A percentile compares a stretch with the other conserved stretches of the same genome.
These are phyloP conservation scores for Xenentodon cancila DNA, from an alignment of 2,797 vertebrate species.

Conservation along the genomic window DNA sequence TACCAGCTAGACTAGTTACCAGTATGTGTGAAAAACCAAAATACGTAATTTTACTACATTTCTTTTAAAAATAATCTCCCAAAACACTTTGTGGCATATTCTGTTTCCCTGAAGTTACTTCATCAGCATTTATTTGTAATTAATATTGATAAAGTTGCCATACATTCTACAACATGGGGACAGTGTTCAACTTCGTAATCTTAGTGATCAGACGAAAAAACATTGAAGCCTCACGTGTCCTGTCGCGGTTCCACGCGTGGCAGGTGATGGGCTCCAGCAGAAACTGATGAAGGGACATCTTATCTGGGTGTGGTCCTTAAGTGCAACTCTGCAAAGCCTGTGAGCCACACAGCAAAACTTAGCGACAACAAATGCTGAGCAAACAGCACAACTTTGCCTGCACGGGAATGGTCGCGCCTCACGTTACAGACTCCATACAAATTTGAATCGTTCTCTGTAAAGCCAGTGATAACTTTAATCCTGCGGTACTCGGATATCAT, in stretches of 20 bases:
- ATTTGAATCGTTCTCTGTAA: not conserved
- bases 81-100: not conserved
- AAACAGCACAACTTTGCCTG: conserved; percentile 18
- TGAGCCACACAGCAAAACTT: conserved; percentile 31
- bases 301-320: conserved; percentile 80
- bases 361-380: conserved; percentile 3
- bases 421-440: not conserved
- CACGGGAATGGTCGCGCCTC: not conserved
- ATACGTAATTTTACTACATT: not conserved
- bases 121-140: not conserved
- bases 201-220: not conserved
- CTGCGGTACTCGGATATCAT: not conserved
- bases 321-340: conserved; percentile 62
- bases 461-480: conserved; percentile 3
- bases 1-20: conserved; percentile 42
- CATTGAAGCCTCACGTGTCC: conserved; percentile 88
- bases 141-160: not conserved
- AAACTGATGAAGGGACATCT: conserved; percentile 99
- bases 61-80: not conserved
- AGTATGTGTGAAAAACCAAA: not conserved
- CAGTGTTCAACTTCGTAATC: not conserved
- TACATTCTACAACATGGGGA: not conserved
- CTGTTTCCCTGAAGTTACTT: not conserved
- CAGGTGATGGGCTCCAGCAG: conserved; percentile 98
- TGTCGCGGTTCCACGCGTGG: conserved; percentile 98